Base-by-base conservation (phyloP, 2,113 vertebrate genomes). In the Pelodiscus sinensis region DNA sequence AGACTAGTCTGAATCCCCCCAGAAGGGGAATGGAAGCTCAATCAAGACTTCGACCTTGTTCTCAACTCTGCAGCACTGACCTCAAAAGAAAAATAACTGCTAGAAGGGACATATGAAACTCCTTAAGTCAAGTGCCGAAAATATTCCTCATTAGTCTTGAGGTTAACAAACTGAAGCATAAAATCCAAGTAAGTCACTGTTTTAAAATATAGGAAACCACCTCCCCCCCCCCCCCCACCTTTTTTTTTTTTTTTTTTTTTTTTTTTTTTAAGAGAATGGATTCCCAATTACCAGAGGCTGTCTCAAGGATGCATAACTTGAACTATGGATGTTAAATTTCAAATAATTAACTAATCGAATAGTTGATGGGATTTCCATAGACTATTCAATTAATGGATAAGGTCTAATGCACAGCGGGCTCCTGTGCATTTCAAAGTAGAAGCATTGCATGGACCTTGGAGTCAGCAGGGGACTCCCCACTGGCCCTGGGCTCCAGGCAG, bases 11-110 rank as follows among this genome's bases (percentile, higher is more conserved):
- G 27, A 93, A 65, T 57, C 77, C 91, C 52, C 10, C 82, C 80
- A 51, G 77, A 77, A 52, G 89, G 95, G 92, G 95, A 96, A 94
- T 24, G 79, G 86, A 87, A 94, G 85, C 90, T 95, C 91, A 81
- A 89, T 86, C 92, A 94, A 44, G 58, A 58, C 21, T 94, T 77
- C 52, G 81, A 86, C 87, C 44, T 44, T 88, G 77, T 88, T 95
- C 90, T 87, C 84, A 94, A 77, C 3, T 4, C 31, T 62, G 27
- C 38, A 0, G 0, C 57, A 75, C 83, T 88, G 68, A 82, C 87
- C 78, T 81, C 93, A 88, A 83, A 95, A 94, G 79, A 27, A 83
- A 85, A 55, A 87, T 2, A 12, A 54, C 52, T 54, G 52, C 10
- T 11, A 54, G 52, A 54, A 31, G 60, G 55, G 65, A 91, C 82